Evolutionary conservation across 53 echinoderm and acorn worm species (phyloP).

Genomic region (Glandiceps talaboti): DNA sequence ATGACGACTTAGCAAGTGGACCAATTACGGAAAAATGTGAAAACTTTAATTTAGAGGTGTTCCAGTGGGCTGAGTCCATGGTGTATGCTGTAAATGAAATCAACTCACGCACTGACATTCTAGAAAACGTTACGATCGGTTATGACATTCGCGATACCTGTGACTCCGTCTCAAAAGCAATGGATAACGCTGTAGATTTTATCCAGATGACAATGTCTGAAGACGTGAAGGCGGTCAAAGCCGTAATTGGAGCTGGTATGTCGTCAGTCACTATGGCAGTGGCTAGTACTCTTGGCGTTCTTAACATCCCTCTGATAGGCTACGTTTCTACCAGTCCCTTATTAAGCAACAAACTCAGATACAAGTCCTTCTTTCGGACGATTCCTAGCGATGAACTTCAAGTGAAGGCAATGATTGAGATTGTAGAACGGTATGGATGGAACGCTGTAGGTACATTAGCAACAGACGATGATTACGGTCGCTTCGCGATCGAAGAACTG

Average conservation of each 20-base stretch:
- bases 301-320: neutral
- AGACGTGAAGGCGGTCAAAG: conserved; percentile 14
- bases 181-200: conserved; percentile 55
- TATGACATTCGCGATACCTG: conserved; percentile 73
- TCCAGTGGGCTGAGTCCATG: conserved; percentile 57
- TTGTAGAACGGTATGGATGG: conserved; percentile 51
- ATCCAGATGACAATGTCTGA: conserved; percentile 51
- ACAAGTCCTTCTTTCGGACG: conserved; percentile 71
- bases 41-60: conserved; percentile 42
- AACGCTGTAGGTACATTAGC: conserved; percentile 64
- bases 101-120: conserved; percentile 38
- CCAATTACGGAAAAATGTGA: conserved; percentile 57
- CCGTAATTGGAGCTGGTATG: neutral
- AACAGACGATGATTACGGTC: conserved; percentile 66
- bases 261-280: neutral
- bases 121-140: conserved; percentile 33
- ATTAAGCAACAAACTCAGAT: conserved; percentile 44
- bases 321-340: conserved; percentile 50
- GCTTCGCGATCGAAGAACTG: conserved; percentile 52
- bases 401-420: conserved; percentile 54
- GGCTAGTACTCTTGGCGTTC: neutral
- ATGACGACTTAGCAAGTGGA: conserved; percentile 41
- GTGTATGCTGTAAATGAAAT: conserved; percentile 70
- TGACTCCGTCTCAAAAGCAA: conserved; percentile 47
- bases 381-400: conserved; percentile 63